phyloP scores from a whole-genome alignment of 2,888 invertebrate species.

The Phaonia tiefii region DNA sequence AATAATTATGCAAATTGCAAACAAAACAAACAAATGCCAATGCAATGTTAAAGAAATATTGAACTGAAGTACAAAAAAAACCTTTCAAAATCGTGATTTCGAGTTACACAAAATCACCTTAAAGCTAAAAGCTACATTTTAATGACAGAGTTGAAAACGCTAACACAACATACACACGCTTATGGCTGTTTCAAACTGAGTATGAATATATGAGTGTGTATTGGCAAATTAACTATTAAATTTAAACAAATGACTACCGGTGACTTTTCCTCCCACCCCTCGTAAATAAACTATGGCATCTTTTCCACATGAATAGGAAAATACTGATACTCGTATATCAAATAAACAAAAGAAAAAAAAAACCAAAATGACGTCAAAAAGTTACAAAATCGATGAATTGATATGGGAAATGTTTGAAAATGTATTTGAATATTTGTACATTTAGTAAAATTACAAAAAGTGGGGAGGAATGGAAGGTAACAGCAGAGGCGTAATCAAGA shows the following conservation, averaged over 20 bases:
- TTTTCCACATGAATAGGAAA: not conserved
- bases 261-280: not conserved
- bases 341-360: not conserved
- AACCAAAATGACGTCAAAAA: not conserved
- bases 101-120: not conserved
- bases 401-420: not conserved
- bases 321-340: not conserved
- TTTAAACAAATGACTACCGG: slow-evolving; percentile 29
- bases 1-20: slow-evolving; percentile 20
- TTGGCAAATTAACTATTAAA: slow-evolving; percentile 11
- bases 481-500: not conserved
- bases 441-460: not conserved
- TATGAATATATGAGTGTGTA: not conserved
- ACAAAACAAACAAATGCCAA: slow-evolving; percentile 24
- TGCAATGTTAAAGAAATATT: not conserved
- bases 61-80: not conserved
- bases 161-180: not conserved
- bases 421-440: not conserved
- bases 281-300: not conserved
- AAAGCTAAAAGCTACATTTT: slow-evolving; percentile 3
- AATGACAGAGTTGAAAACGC: slow-evolving; percentile 7
- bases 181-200: not conserved
- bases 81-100: slow-evolving; percentile 38
- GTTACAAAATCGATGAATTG: slow-evolving; percentile 4
- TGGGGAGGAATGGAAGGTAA: not conserved